Base-by-base conservation (phyloP, 1,140 invertebrate genomes). In the Drosophila carrolli region DNA sequence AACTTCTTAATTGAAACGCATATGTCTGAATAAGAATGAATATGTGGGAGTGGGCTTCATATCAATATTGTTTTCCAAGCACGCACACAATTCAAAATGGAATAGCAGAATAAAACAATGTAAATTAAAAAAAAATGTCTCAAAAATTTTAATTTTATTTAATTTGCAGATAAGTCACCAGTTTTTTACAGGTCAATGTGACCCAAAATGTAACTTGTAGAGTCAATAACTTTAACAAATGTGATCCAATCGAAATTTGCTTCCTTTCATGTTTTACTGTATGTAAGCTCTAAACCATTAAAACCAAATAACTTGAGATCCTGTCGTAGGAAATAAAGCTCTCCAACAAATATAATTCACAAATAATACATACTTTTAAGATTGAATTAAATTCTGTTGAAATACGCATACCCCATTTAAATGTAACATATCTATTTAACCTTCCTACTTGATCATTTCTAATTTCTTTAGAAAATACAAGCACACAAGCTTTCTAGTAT, bases 391-490 rank as follows among this genome's bases (percentile, higher is more conserved):
- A 35, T 29, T 46, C 4, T 19, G 4, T 48, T 58, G 7, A 38
- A 38, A 38, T 11, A 59, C 38, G 29, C 29, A 32, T 32, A 32
- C 29, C 29, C 7, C 14, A 32, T 35, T 38, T 3, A 19, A 32
- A 61, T 27, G 10, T 3, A 61, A 47, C 14, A 3, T 55, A 40
- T 55, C 9, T 38, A 35, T 57, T 70, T 27, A 48, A 48, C 43
- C 27, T 68, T 68, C 43, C 19, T 11, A 46, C n/a, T 37, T 40
- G 14, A 58, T 57, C 38, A 48, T 66, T 60, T 65, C 55, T 75
- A 81, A 85, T 85, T 85, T 78, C 47, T 51, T 57, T 78, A 62
- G 46, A 59, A 72, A 27, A 29, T n/a, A 60, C 48, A 53, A 50
- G 44, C 11, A 16, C 38, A 54, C 29, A 57, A 59, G 9, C 6